Conservation (phyloP, 1,140 invertebrate species). For the Heliothis subflexa region DNA sequence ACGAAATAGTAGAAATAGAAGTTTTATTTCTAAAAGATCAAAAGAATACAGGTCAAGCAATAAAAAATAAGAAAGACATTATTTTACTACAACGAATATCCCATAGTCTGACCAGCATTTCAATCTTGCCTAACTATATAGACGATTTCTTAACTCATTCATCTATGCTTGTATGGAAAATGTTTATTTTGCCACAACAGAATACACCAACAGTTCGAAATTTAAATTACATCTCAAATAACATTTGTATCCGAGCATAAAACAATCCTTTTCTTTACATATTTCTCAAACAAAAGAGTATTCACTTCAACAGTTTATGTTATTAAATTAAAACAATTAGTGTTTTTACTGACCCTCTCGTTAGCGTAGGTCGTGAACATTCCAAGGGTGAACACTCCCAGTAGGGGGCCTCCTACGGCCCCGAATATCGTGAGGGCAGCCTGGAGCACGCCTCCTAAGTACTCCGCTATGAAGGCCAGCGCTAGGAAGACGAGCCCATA, state of each 20-base stretch:
- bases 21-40: not conserved
- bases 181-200: too few relatives aligned
- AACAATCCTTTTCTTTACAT: not conserved
- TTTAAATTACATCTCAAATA: too few relatives aligned
- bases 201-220: too few relatives aligned
- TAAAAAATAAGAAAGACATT: not conserved
- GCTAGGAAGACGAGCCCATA: conserved; percentile 86
- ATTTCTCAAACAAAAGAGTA: not conserved
- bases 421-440: conserved; percentile 95
- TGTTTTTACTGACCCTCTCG: conserved; percentile 87
- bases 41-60: not conserved
- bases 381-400: conserved; percentile 94
- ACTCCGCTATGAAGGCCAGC: conserved; percentile 92
- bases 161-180: too few relatives aligned
- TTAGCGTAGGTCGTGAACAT: conserved; percentile 96
- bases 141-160: too few relatives aligned
- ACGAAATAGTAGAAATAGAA: not conserved
- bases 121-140: too few relatives aligned
- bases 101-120: too few relatives aligned
- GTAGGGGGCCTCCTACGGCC: conserved; percentile 94
- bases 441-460: conserved; percentile 93
- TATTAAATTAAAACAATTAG: not conserved
- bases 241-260: too few relatives aligned
- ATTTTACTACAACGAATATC: not conserved
- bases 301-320: not conserved